phyloP scores from a whole-genome alignment of 2,888 invertebrate species.

The Sthenelais limicola region DNA sequence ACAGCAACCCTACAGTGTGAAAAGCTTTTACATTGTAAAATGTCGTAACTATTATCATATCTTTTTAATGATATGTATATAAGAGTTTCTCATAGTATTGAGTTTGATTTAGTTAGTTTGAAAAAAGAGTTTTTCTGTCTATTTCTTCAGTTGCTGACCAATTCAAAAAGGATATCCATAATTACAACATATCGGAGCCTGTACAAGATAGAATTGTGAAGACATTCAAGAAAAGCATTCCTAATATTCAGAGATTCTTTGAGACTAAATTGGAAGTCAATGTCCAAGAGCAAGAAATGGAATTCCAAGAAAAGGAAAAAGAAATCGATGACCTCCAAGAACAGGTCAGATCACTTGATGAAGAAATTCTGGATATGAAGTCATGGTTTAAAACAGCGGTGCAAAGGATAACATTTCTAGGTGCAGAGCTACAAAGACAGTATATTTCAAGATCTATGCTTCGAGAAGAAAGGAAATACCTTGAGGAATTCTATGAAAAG shows the following conservation, averaged over 20 bases:
- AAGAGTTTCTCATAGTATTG: background rate
- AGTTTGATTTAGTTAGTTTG: no score
- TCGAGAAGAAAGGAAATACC: conserved; percentile 11
- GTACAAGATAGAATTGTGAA: background rate
- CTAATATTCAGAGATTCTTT: conserved; percentile 30
- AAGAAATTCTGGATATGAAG: background rate
- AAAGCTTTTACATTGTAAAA: no score
- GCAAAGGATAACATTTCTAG: background rate
- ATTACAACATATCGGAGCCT: conserved; percentile 3
- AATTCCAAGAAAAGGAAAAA: conserved; percentile 30
- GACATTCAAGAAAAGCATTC: conserved; percentile 21
- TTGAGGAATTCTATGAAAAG: conserved; percentile 16
- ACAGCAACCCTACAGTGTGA: no score
- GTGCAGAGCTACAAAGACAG: background rate
- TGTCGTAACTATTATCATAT: no score
- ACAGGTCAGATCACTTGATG: background rate
- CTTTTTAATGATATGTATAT: no score
- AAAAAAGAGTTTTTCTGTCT: no score
- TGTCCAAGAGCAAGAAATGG: conserved; percentile 27
- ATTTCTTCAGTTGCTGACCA: conserved; percentile 21
- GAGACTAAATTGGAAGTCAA: conserved; percentile 31
- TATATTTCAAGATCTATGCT: conserved; percentile 5
- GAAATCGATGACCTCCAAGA: conserved; percentile 21
- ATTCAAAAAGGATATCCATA: conserved; percentile 29
- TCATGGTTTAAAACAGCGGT: background rate